Percentiles rank a stretch among this genome's conserved stretches.
phyloP scores from a whole-genome alignment of 2,888 invertebrate genomes.

The Zaprionus bogoriensis region DNA sequence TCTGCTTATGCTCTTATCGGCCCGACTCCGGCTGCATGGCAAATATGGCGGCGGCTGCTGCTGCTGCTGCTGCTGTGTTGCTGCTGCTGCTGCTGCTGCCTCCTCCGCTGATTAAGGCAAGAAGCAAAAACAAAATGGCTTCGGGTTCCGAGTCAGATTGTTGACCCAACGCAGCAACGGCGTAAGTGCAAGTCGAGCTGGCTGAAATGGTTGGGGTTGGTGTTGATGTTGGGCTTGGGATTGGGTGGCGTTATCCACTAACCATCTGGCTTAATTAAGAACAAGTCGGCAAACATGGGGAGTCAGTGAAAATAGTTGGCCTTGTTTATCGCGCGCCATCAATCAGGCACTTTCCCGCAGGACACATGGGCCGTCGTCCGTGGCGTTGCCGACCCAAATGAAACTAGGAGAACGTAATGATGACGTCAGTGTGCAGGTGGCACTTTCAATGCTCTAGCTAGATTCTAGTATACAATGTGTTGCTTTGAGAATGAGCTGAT shows the following conservation, averaged over 20 bases:
- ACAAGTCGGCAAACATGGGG: constrained; percentile 66
- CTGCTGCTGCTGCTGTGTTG: constrained; percentile 41
- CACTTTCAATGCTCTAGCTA: background rate
- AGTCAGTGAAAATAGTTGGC: constrained; percentile 70
- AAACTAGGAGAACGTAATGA: constrained; percentile 33
- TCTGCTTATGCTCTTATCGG: constrained; percentile 61
- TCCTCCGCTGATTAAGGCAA: constrained; percentile 50
- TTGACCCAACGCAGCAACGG: constrained; percentile 58
- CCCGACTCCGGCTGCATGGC: constrained; percentile 34
- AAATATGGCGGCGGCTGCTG: constrained; percentile 47
- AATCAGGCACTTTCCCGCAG: constrained; percentile 64
- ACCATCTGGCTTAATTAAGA: constrained; percentile 74
- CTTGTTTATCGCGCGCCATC: constrained; percentile 72
- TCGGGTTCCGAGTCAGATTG: constrained; percentile 33
- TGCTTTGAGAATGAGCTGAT: too few relatives aligned
- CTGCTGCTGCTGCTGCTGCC: constrained; percentile 1
- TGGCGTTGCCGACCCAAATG: constrained; percentile 39
- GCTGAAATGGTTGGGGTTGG: background rate
- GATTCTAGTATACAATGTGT: too few relatives aligned
- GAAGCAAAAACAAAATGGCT: constrained; percentile 59
- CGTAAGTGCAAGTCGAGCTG: constrained; percentile 15
- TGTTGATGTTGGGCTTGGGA: background rate
- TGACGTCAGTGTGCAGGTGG: constrained; percentile 16
- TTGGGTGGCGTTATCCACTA: constrained; percentile 23
- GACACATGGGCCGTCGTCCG: constrained; percentile 52